These are phyloP conservation scores for Tupiocoris notatus DNA, from an alignment of 2,888 invertebrate species.

Conservation along the genomic window DNA sequence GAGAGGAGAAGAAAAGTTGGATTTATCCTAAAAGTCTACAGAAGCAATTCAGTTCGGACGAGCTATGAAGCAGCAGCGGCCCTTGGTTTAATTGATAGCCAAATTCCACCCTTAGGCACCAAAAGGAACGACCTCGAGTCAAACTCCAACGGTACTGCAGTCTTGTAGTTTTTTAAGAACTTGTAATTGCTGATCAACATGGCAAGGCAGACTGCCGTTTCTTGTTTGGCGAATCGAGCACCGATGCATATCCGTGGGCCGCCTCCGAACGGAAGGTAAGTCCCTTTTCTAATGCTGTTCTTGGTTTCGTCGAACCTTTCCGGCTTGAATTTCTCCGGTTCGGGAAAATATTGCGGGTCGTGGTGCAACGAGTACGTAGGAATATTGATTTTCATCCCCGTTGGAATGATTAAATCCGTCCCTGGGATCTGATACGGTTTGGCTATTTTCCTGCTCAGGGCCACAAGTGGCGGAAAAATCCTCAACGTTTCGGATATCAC, in stretches of 20 bases:
- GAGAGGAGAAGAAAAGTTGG: too few relatives aligned
- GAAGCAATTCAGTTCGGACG: too few relatives aligned
- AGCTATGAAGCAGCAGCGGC: background rate
- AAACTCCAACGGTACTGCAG: background rate
- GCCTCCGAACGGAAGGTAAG: background rate
- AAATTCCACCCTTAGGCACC: background rate
- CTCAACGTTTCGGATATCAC: slow-evolving; percentile 54
- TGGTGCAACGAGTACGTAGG: slow-evolving; percentile 41
- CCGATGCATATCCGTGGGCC: background rate
- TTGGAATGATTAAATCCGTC: slow-evolving; percentile 24
- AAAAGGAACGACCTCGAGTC: background rate
- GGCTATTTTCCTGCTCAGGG: slow-evolving; percentile 36
- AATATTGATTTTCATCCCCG: slow-evolving; percentile 11
- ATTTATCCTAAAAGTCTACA: too few relatives aligned
- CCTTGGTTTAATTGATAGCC: background rate
- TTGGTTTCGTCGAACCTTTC: background rate
- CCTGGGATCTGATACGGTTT: slow-evolving; percentile 49
- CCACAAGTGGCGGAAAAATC: slow-evolving; percentile 43
- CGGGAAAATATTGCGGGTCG: slow-evolving; percentile 34
- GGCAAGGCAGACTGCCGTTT: background rate
- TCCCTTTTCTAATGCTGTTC: background rate
- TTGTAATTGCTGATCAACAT: background rate
- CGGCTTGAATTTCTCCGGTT: background rate
- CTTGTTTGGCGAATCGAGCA: background rate
- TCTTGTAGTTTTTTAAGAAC: background rate